Percentiles rank a stretch among this genome's conserved stretches.
Evolutionary conservation across 2,888 invertebrate species (phyloP).

Genomic region (Gastracanthus pulcherrimus): DNA sequence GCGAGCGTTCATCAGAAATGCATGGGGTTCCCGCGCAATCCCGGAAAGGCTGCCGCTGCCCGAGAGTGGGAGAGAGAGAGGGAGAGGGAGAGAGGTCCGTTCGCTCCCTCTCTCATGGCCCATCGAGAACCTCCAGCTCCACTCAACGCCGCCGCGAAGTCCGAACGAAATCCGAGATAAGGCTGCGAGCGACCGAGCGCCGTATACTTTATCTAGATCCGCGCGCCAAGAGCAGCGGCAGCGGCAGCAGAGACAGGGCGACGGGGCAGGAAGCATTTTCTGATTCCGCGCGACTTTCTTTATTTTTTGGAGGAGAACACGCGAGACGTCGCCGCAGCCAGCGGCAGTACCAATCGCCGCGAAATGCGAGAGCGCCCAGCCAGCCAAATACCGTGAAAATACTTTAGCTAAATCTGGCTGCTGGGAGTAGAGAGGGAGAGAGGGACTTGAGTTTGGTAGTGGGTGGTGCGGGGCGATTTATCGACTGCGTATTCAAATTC

Average conservation of each 20-base stretch:
- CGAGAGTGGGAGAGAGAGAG: too few species aligned
- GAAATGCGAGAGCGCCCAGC: slow-evolving; percentile 30
- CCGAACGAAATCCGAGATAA: slow-evolving; percentile 67
- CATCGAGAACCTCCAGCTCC: slow-evolving; percentile 33
- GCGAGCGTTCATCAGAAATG: slow-evolving; percentile 74
- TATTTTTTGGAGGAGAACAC: slow-evolving; percentile 38
- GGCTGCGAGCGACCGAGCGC: slow-evolving; percentile 40
- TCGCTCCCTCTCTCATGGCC: background rate
- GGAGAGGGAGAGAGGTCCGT: background rate
- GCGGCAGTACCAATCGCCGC: slow-evolving; percentile 10
- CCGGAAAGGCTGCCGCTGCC: slow-evolving; percentile 63
- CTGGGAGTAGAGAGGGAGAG: background rate
- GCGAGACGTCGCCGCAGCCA: background rate
- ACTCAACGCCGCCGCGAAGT: slow-evolving; percentile 39
- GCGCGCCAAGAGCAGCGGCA: too few species aligned
- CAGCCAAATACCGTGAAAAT: slow-evolving; percentile 38
- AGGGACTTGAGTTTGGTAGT: background rate
- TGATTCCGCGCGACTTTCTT: slow-evolving; percentile 40
- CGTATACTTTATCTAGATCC: slow-evolving; percentile 70
- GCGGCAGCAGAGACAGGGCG: too few species aligned
- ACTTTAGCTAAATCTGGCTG: slow-evolving; percentile 15
- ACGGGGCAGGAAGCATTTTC: slow-evolving; percentile 36
- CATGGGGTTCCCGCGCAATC: slow-evolving; percentile 67
- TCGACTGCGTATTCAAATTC: slow-evolving; percentile 48
- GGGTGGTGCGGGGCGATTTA: slow-evolving; percentile 27